These are phyloP conservation scores for Tineola bisselliella DNA, from an alignment of 2,888 invertebrate species.

Conservation along the genomic window DNA sequence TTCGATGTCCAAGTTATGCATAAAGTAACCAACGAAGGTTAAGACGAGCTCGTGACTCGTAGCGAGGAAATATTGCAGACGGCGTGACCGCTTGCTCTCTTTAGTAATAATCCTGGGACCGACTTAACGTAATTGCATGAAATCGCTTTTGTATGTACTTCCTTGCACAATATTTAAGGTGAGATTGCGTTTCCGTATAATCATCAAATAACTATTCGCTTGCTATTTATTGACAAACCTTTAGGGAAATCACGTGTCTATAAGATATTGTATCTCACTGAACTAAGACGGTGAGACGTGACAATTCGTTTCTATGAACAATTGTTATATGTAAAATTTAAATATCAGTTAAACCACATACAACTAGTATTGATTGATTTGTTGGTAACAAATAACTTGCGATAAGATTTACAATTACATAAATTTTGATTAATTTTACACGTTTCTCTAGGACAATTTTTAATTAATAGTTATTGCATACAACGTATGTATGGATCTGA, in stretches of 20 bases:
- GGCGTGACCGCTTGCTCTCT: slow-evolving; percentile 46
- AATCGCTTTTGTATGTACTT: slow-evolving; percentile 59
- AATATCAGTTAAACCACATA: not conserved
- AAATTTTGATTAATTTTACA: too few relatives aligned
- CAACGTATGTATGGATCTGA: too few relatives aligned
- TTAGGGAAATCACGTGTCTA: too few relatives aligned
- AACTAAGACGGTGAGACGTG: too few relatives aligned
- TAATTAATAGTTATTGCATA: too few relatives aligned
- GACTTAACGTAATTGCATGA: slow-evolving; percentile 61
- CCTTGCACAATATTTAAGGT: slow-evolving; percentile 40
- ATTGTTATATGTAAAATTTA: not conserved
- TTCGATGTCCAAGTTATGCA: slow-evolving; percentile 7
- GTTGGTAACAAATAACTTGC: not conserved
- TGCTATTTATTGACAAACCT: too few relatives aligned
- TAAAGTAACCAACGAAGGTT: slow-evolving; percentile 22
- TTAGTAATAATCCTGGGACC: slow-evolving; percentile 54
- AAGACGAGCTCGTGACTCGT: slow-evolving; percentile 46
- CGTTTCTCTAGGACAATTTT: too few relatives aligned
- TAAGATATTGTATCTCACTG: too few relatives aligned
- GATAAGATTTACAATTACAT: not conserved
- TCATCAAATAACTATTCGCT: slow-evolving; percentile 26
- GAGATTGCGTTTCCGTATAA: slow-evolving; percentile 31
- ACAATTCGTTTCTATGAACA: too few relatives aligned
- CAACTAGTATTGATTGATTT: too few relatives aligned
- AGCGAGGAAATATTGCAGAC: slow-evolving; percentile 20